Conservation (phyloP, 64 coral and sea anemone genomes). For the Trachythela sp. region DNA sequence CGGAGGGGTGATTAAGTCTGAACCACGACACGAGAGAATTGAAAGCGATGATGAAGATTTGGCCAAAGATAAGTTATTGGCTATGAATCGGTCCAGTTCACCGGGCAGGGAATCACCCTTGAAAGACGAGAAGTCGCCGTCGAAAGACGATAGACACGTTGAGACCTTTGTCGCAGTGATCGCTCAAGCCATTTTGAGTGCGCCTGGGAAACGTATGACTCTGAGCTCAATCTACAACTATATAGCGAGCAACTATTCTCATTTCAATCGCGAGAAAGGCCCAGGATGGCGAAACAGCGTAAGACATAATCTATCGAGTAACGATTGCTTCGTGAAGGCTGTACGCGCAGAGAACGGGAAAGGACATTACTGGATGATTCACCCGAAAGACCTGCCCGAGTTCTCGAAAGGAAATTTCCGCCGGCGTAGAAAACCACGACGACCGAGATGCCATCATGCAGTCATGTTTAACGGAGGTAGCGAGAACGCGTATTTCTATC, state of each 20-base stretch:
- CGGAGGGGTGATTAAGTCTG: neutral
- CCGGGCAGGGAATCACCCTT: neutral
- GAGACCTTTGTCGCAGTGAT: slow-evolving; percentile 78
- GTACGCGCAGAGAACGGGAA: slow-evolving; percentile 72
- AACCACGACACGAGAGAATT: neutral
- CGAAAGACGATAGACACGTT: slow-evolving; percentile 10
- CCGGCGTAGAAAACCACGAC: slow-evolving; percentile 56
- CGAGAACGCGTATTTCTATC: neutral
- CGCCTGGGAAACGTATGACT: slow-evolving; percentile 68
- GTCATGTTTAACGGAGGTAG: neutral
- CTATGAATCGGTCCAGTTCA: neutral
- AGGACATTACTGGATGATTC: slow-evolving; percentile 83
- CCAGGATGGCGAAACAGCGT: slow-evolving; percentile 78
- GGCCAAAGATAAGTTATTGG: neutral
- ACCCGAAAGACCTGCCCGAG: slow-evolving; percentile 74
- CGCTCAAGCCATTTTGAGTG: slow-evolving; percentile 63
- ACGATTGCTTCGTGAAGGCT: slow-evolving; percentile 80
- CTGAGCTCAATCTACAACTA: slow-evolving; percentile 66
- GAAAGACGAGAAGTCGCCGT: neutral
- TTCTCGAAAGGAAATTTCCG: slow-evolving; percentile 74
- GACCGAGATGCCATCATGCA: slow-evolving; percentile 57
- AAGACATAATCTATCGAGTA: slow-evolving; percentile 71
- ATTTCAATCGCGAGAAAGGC: slow-evolving; percentile 77
- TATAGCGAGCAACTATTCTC: slow-evolving; percentile 57
- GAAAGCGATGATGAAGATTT: neutral